Conservation (phyloP, 2,797 vertebrate genomes). For the Platyrinchus mystaceus region DNA sequence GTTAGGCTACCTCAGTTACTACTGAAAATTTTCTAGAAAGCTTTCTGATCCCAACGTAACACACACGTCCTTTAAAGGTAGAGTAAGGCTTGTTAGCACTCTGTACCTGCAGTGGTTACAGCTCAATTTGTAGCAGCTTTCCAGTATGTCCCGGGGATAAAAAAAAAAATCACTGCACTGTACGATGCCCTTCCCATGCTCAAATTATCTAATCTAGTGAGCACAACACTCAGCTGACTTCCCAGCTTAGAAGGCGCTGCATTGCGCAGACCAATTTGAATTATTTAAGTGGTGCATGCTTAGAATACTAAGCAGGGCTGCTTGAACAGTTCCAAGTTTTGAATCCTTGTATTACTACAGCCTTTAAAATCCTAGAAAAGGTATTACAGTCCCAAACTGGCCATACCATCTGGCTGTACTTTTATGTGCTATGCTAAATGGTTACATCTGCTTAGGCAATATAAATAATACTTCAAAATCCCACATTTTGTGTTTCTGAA, state of each 20-base stretch:
- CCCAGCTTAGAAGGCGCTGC: conserved; percentile 56
- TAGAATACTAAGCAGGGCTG: conserved; percentile 58
- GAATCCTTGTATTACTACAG: conserved; percentile 11
- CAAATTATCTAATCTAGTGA: conserved; percentile 58
- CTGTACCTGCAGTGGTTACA: background rate
- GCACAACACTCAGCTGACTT: conserved; percentile 60
- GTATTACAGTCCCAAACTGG: background rate
- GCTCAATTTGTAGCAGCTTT: conserved; percentile 14
- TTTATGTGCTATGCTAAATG: background rate
- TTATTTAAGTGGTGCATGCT: conserved; percentile 59
- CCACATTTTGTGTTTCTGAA: background rate
- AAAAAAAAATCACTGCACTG: background rate
- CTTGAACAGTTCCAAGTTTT: conserved; percentile 22
- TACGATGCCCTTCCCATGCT: conserved; percentile 28
- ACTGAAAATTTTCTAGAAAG: background rate
- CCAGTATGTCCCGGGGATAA: background rate
- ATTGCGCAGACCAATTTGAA: conserved; percentile 63
- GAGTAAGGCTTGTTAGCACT: background rate
- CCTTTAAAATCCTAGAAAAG: conserved; percentile 27
- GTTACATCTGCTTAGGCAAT: conserved; percentile 1
- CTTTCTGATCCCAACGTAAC: background rate
- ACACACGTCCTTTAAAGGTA: background rate
- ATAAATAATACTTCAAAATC: background rate
- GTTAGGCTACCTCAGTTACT: background rate
- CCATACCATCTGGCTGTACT: background rate